Conservation (phyloP, 1,140 invertebrate genomes). For the Drosophila melanogaster region Release_6_plus_ISO1_MT NC_004354.4:19961501-19962000, state of each 20-base stretch:
- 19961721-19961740: background rate
- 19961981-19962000: conserved; percentile 1
- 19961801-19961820: background rate
- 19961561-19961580: conserved; percentile 76
- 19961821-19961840: conserved; percentile 49
- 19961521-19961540: conserved; percentile 22
- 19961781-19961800: background rate
- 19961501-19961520: conserved; percentile 5
- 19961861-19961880: conserved; percentile 56
- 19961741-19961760: conserved; percentile 24
- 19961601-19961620: conserved; percentile 61
- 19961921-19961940: background rate
- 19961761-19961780: conserved; percentile 15
- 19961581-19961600: conserved; percentile 81
- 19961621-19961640: conserved; percentile 21
- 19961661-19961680: conserved; percentile 8
- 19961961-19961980: background rate
- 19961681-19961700: conserved; percentile 15
- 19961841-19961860: conserved; percentile 50
- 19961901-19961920: background rate
- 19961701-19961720: background rate
- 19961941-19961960: background rate
- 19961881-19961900: conserved; percentile 22
- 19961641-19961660: conserved; percentile 6
- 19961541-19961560: conserved; percentile 36